Conservation (phyloP, 1,140 invertebrate genomes). For the Caenorhabditis latens region DNA sequence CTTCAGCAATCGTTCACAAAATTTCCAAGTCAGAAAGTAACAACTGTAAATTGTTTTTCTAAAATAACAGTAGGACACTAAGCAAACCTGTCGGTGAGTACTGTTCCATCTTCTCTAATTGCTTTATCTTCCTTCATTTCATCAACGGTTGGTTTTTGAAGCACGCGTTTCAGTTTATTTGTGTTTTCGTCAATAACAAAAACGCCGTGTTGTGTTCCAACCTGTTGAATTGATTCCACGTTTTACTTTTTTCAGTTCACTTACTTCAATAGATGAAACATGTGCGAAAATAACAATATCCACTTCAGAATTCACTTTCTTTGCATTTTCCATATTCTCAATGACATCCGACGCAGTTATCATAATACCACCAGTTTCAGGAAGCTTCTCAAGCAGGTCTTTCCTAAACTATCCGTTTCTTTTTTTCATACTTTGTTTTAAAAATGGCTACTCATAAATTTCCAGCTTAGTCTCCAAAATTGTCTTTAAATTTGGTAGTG, state of each 20-base stretch:
- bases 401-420: neutral
- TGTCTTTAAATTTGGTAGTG: neutral
- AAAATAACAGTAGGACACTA: neutral
- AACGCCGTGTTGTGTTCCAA: slow-evolving; percentile 37
- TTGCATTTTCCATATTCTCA: neutral
- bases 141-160: slow-evolving; percentile 11
- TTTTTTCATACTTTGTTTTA: neutral
- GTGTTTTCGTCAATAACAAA: slow-evolving; percentile 23
- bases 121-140: slow-evolving; percentile 11
- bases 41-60: slow-evolving; percentile 5
- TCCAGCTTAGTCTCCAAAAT: neutral
- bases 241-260: neutral
- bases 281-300: slow-evolving; percentile 18
- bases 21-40: slow-evolving; percentile 25
- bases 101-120: slow-evolving; percentile 13
- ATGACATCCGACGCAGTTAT: slow-evolving; percentile 37
- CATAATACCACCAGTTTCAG: slow-evolving; percentile 11
- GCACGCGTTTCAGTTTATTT: neutral
- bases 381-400: neutral
- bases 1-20: neutral
- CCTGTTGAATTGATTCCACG: neutral
- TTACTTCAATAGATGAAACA: neutral
- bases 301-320: neutral
- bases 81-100: slow-evolving; percentile 22
- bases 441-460: neutral